phyloP scores from a whole-genome alignment of 2,797 vertebrate genomes.

The Florisuga fusca region DNA sequence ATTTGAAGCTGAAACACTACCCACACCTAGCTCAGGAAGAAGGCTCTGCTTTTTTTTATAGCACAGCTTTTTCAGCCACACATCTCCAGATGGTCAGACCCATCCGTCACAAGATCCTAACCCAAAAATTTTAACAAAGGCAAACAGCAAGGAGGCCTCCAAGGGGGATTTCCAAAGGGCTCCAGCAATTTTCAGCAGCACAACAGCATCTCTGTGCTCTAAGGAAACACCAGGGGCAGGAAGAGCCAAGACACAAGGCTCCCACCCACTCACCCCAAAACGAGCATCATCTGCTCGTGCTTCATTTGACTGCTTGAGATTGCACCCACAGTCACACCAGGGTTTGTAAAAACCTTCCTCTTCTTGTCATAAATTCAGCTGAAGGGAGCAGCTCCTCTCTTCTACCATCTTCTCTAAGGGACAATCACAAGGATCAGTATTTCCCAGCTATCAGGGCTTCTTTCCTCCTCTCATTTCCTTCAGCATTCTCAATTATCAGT shows the following conservation, averaged over 20 bases:
- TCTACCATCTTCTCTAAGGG: neutral
- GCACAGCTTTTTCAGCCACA: neutral
- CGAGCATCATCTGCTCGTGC: accelerated
- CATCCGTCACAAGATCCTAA: neutral
- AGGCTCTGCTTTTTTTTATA: neutral
- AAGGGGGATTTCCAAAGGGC: neutral
- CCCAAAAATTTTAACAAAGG: neutral
- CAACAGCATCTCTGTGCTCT: neutral
- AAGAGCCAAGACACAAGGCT: neutral
- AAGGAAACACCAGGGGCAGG: neutral
- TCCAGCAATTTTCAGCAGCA: neutral
- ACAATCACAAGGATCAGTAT: neutral
- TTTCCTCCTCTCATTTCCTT: neutral
- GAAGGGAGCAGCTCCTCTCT: neutral
- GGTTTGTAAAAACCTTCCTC: neutral
- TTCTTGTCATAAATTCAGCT: neutral
- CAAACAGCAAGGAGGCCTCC: neutral
- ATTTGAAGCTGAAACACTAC: neutral
- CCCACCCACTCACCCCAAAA: neutral
- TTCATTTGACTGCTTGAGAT: accelerated
- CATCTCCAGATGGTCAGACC: conserved; percentile 7
- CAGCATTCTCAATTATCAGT: neutral
- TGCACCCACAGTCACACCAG: neutral
- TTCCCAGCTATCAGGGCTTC: neutral
- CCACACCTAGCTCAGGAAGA: conserved; percentile 23